A percentile compares a stretch with the other conserved stretches of the same genome.
These are phyloP conservation scores for Phyllotis vaccarum DNA, from an alignment of 2,797 vertebrate genomes.

Conservation along the genomic window DNA sequence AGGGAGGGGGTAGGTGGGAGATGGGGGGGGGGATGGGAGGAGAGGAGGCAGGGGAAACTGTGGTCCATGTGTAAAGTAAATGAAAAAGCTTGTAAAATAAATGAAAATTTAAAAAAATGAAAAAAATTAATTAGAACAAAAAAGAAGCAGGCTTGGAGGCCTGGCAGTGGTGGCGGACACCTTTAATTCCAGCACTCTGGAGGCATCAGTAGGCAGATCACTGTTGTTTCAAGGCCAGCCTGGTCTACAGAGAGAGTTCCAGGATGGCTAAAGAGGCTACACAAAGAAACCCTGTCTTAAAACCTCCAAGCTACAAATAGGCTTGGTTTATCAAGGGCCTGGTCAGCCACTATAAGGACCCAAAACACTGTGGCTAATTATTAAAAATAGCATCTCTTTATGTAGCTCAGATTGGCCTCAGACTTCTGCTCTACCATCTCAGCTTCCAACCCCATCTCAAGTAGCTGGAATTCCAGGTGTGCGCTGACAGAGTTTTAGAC, in stretches of 20 bases:
- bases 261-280: background rate
- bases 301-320: background rate
- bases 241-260: background rate
- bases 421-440: background rate
- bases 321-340: background rate
- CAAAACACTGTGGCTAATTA: background rate
- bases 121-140: too few species aligned
- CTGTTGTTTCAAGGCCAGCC: background rate
- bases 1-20: background rate
- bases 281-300: background rate
- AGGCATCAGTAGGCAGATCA: background rate
- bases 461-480: background rate
- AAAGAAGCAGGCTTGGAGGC: background rate
- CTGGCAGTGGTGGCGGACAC: background rate
- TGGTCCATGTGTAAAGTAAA: too few species aligned
- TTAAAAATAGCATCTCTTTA: background rate
- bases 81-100: too few species aligned
- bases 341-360: background rate
- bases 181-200: background rate
- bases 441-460: background rate
- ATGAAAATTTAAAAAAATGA: too few species aligned
- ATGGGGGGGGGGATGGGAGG: too few species aligned
- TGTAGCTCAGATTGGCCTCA: background rate
- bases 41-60: too few species aligned
- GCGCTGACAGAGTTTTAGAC: background rate